Evolutionary conservation across 2,888 invertebrate species (phyloP), one percentile per base, ranked within the genome.

Genomic region (Tipula unca): DNA sequence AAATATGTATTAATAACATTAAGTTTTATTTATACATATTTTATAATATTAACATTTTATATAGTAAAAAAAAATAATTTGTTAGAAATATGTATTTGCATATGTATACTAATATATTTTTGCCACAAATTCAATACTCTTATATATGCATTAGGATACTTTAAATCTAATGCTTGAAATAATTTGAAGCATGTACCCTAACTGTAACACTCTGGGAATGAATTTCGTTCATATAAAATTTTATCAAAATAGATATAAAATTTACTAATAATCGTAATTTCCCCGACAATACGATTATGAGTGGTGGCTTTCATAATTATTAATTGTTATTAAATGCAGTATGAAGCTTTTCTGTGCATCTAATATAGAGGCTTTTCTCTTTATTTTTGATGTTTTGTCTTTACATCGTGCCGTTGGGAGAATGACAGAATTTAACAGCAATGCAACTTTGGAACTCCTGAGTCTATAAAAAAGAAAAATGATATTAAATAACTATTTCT

Each of bases 261-360:
- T 48, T 48, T 48, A n/a, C 17, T 17, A 8, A 48, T 2, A n/a
- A 3, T 48, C 3, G 48, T 48, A 2, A 48, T 17, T 48, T 48
- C 48, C 8, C 48, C 48, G 3, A n/a, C 48, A 48, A 48, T 48
- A 48, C 48, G 6, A 48, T 48, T 17, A 48, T 17, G 8, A 48
- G 17, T n/a, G 48, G 48, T 10, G 3, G 3, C 17, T 48, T 17
- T 85, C 85, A 35, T 86, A 87, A 42, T 87, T 86, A 85, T 87
- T 87, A 3, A 88, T 86, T 2, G 87, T 85, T 14, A 42, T 14
- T 3, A 88, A 48, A 10, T 86, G 86, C 6, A 87, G 84, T 42
- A 87, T 29, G 35, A 87, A 87, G 85, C 87, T 87, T 85, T 87
- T 87, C n/a, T 87, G 86, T 10, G 87, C 87, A 84, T 87, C 87